phyloP scores from a whole-genome alignment of 2,797 vertebrate genomes.

The Pogonophryne albipinna region DNA sequence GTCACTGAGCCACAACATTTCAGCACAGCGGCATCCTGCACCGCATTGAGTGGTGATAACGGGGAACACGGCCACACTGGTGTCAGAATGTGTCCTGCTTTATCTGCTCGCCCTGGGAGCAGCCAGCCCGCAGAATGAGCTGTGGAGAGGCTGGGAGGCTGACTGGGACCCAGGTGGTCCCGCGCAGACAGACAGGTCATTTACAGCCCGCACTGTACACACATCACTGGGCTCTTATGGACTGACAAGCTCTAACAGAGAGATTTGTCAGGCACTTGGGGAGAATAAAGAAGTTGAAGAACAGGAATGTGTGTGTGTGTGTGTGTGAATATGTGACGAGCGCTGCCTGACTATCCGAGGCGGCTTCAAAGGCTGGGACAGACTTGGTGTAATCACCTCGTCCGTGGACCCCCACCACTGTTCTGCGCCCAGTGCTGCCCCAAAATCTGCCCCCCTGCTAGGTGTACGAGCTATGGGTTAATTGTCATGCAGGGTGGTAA shows the following conservation, averaged over 20 bases:
- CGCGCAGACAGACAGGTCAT: slow-evolving; percentile 78
- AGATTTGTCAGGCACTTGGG: slow-evolving; percentile 78
- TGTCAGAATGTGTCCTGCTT: slow-evolving; percentile 77
- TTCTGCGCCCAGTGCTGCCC: slow-evolving; percentile 64
- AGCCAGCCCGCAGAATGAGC: slow-evolving; percentile 70
- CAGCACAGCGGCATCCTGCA: slow-evolving; percentile 73
- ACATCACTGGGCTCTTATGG: slow-evolving; percentile 72
- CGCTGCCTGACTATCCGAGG: slow-evolving; percentile 66
- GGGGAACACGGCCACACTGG: slow-evolving; percentile 72
- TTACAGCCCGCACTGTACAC: slow-evolving; percentile 72
- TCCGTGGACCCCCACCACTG: slow-evolving; percentile 72
- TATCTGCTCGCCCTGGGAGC: slow-evolving; percentile 67
- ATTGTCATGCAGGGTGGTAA: slow-evolving; percentile 84
- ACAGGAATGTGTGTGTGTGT: slow-evolving; percentile 54
- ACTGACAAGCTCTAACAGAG: slow-evolving; percentile 79
- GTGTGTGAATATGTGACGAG: slow-evolving; percentile 45
- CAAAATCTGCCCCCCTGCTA: slow-evolving; percentile 72
- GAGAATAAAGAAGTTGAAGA: slow-evolving; percentile 77
- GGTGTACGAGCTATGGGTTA: slow-evolving; percentile 79
- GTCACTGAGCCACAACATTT: slow-evolving; percentile 73
- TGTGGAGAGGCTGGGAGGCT: slow-evolving; percentile 59
- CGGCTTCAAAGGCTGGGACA: slow-evolving; percentile 68
- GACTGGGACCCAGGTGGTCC: slow-evolving; percentile 81
- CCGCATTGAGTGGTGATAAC: slow-evolving; percentile 73
- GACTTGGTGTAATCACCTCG: slow-evolving; percentile 76